Evolutionary conservation across 2,113 vertebrate genomes (phyloP).

Genomic region (Hemiprocne comata): DNA sequence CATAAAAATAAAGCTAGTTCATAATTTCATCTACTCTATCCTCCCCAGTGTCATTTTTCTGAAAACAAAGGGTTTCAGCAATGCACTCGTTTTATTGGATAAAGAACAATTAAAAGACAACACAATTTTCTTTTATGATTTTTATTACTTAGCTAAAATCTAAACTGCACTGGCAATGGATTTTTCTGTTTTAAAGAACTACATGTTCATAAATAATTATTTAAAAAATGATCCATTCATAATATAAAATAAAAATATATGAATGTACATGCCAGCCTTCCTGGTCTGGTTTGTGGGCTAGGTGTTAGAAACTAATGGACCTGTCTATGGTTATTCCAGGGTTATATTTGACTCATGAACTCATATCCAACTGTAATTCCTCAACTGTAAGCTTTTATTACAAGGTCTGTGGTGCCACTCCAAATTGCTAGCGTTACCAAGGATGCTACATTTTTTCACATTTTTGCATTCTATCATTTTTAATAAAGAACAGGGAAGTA

Average conservation of each 20-base stretch:
- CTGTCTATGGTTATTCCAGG: not conserved
- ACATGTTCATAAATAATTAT: not conserved
- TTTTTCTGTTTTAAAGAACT: not conserved
- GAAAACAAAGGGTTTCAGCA: not conserved
- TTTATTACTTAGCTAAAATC: not conserved
- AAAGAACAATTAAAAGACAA: slow-evolving; percentile 4
- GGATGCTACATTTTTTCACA: not conserved
- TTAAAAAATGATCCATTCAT: fast-evolving
- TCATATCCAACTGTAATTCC: not conserved
- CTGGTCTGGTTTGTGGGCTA: not conserved
- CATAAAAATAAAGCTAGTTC: not conserved
- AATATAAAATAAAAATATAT: not conserved
- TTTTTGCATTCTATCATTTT: not conserved
- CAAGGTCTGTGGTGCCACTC: not conserved
- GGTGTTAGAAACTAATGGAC: not conserved
- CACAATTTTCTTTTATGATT: not conserved
- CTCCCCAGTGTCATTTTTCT: not conserved
- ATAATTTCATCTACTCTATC: not conserved
- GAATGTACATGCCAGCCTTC: not conserved
- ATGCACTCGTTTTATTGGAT: not conserved
- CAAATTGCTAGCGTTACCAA: not conserved
- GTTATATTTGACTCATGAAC: not conserved
- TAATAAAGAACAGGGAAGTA: not conserved
- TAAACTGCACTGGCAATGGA: not conserved
- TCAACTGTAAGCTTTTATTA: not conserved